These are phyloP conservation scores for Platypus cylindrus DNA, from an alignment of 2,888 invertebrate genomes.

Conservation along the genomic window DNA sequence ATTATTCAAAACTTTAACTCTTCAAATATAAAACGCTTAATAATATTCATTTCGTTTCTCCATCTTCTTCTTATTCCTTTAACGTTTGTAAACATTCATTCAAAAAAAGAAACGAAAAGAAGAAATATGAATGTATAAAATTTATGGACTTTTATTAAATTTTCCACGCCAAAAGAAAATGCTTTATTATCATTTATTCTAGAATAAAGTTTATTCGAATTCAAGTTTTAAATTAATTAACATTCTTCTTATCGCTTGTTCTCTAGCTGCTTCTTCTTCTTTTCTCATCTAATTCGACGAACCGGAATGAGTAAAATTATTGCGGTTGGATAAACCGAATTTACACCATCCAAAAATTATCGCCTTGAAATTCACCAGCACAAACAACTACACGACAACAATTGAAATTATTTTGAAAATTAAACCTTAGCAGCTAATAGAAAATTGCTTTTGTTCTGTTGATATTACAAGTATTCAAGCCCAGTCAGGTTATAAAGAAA, in stretches of 20 bases:
- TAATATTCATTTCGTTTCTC: too few relatives aligned
- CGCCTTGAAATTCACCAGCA: too few relatives aligned
- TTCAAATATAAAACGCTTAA: too few relatives aligned
- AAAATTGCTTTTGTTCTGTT: neutral
- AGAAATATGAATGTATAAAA: constrained; percentile 8
- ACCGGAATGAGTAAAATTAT: constrained; percentile 28
- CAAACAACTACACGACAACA: constrained; percentile 9
- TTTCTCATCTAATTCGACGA: too few relatives aligned
- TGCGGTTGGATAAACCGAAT: constrained; percentile 12
- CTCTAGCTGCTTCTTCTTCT: too few relatives aligned
- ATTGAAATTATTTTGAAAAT: constrained; percentile 8
- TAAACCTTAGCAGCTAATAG: neutral
- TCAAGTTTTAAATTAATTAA: constrained; percentile 33
- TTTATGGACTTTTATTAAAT: constrained; percentile 8
- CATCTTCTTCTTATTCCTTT: too few relatives aligned
- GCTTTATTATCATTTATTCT: constrained; percentile 23
- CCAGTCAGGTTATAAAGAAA: too few relatives aligned
- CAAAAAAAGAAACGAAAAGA: too few relatives aligned
- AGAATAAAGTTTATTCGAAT: constrained; percentile 28
- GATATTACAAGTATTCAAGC: neutral
- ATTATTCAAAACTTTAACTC: too few relatives aligned
- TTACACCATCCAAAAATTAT: too few relatives aligned
- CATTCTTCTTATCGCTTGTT: constrained; percentile 34
- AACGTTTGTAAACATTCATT: too few relatives aligned
- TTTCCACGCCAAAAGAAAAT: constrained; percentile 12